These are phyloP conservation scores for Antennarius striatus DNA, from an alignment of 2,113 vertebrate species.

Conservation along the genomic window DNA sequence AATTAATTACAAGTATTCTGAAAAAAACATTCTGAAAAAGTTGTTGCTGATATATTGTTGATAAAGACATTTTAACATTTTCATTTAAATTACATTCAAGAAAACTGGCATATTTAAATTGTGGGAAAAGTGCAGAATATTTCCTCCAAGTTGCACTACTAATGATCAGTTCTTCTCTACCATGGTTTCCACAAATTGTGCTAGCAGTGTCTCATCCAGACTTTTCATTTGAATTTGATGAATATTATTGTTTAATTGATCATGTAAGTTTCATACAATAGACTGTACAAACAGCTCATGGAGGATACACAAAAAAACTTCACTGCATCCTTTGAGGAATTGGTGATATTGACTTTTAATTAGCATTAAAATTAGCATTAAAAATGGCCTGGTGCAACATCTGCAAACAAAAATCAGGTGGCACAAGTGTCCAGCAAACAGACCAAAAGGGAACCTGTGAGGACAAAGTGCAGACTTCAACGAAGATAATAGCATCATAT, in stretches of 20 bases:
- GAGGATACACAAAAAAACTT: background rate
- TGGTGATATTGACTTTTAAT: constrained; percentile 12
- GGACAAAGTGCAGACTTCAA: constrained; percentile 70
- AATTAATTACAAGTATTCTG: no score
- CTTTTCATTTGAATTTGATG: background rate
- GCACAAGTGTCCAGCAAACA: constrained; percentile 46
- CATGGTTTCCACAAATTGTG: constrained; percentile 7
- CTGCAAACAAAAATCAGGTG: constrained; percentile 50
- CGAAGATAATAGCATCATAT: background rate
- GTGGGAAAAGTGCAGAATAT: no score
- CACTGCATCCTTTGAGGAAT: constrained; percentile 26
- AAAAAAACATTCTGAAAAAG: no score
- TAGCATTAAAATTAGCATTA: background rate
- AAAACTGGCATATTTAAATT: background rate
- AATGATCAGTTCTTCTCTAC: background rate
- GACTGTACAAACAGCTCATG: no score
- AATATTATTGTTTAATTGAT: no score
- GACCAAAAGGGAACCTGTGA: constrained; percentile 18
- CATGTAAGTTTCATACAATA: no score
- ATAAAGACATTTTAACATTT: no score
- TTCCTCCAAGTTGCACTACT: no score
- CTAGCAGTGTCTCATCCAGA: background rate
- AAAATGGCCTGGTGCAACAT: constrained; percentile 30
- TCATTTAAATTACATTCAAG: background rate
- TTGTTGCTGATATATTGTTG: no score